Evolutionary conservation across 2,797 vertebrate genomes (phyloP).

Genomic region (Trematomus bernacchii): DNA sequence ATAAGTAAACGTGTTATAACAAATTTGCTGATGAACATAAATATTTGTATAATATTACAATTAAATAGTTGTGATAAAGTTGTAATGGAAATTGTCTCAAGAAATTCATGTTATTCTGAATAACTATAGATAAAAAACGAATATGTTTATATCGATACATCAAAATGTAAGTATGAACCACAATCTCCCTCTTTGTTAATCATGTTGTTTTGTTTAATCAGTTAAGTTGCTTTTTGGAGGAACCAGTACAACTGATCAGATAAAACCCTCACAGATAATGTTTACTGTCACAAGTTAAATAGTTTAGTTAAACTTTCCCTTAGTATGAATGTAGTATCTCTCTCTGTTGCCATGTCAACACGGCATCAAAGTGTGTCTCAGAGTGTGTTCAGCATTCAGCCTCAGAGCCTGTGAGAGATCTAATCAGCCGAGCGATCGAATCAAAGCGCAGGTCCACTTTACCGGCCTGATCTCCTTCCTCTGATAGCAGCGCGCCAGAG

Average conservation of each 20-base stretch:
- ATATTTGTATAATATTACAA: not conserved
- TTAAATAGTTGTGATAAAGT: not conserved
- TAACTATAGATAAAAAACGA: not conserved
- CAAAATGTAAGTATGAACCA: not conserved
- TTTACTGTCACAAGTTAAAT: not conserved
- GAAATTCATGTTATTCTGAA: too few species aligned
- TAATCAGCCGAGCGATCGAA: conserved; percentile 69
- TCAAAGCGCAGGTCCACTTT: conserved; percentile 55
- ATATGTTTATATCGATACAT: not conserved
- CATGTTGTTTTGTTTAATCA: too few species aligned
- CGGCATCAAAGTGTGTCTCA: conserved; percentile 30
- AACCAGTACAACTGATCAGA: not conserved
- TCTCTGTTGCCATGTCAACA: not conserved
- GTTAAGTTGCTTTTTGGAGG: not conserved
- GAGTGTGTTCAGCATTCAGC: conserved; percentile 48
- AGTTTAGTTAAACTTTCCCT: not conserved
- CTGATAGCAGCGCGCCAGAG: conserved; percentile 41
- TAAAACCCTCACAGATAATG: not conserved
- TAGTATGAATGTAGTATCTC: not conserved
- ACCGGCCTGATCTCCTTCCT: conserved; percentile 47
- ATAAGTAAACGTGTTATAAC: not conserved
- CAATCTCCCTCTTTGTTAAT: not conserved
- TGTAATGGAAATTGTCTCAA: too few species aligned
- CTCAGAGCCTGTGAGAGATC: conserved; percentile 41
- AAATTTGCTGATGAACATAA: too few species aligned